Base-by-base conservation (phyloP, 2,888 invertebrate genomes). In the Drosophila sordidapex region DNA sequence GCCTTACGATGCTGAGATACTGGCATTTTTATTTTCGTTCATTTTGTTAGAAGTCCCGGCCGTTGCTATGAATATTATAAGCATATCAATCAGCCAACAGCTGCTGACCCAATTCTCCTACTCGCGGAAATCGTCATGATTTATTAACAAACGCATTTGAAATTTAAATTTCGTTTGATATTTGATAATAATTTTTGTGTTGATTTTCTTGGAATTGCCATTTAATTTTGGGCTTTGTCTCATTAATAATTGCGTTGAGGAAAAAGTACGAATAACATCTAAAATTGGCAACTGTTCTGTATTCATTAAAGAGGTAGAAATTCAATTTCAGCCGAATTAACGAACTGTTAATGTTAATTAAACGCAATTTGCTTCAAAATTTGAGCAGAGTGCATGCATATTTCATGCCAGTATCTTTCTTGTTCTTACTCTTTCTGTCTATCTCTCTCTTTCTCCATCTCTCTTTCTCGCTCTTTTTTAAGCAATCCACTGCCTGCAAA, bases 61-160 rank as follows among this genome's bases (percentile, higher is more conserved):
- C 21, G 35, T 46, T 35, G 62, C 67, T 57, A 69, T 78, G 68
- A 73, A 70, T 74, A 89, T 85, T 85, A 77, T 73, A 81, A 81
- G 86, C 87, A 78, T 80, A 89, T 85, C 85, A 85, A 89, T 85
- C 85, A 85, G 83, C 52, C 68, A 69, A 77, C 70, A 84, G 82
- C 83, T 84, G 89, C 73, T 51, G 36, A 60, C 56, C 52, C 31
- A 58, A 51, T 31, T 49, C 54, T 10, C 10, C 25, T 21, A 5
- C 35, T 18, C 10, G 2, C 58, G 1, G 4, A 15, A 5, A 36
- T 33, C 43, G 31, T 29, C 53, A 66, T 88, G 83, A 85, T 88
- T 89, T 89, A 89, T 85, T 81, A 76, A 73, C 38, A 60, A 60
- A 66, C 59, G 72, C 57, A 70, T 77, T 65, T 67, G 48, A 81